phyloP scores from a whole-genome alignment of 2,113 vertebrate species.

The Bos javanicus region DNA sequence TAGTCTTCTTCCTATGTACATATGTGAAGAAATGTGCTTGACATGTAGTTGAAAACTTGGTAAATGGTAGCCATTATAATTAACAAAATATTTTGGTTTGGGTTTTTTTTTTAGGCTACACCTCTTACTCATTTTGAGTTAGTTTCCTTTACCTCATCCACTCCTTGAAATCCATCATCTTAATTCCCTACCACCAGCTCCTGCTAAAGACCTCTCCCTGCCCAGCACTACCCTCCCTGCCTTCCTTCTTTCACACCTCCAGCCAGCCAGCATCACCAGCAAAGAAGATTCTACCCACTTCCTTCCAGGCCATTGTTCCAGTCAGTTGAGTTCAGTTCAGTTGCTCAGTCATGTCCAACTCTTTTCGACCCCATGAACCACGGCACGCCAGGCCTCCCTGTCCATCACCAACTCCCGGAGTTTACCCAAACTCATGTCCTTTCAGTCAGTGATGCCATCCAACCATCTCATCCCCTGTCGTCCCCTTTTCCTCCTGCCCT shows the following conservation, averaged over 20 bases:
- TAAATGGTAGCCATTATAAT: background rate
- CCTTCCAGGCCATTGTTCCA: background rate
- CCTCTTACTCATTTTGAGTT: background rate
- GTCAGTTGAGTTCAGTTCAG: background rate
- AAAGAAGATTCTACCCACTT: background rate
- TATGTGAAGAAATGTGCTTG: background rate
- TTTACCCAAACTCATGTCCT: background rate
- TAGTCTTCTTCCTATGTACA: background rate
- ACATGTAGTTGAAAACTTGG: background rate
- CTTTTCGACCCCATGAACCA: background rate
- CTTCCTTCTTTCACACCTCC: background rate
- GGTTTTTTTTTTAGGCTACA: background rate
- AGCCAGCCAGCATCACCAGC: fast-evolving
- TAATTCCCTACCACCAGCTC: background rate
- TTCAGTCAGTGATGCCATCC: background rate
- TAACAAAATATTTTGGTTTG: background rate
- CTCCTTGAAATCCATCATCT: background rate
- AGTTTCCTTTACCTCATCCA: background rate
- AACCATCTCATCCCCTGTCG: background rate
- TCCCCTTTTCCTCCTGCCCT: background rate
- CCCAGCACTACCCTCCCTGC: background rate
- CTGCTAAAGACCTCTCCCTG: background rate
- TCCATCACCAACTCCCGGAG: background rate
- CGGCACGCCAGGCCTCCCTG: background rate
- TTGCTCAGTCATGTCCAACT: background rate